These are phyloP conservation scores for Penaeus chinensis DNA, from an alignment of 1,140 invertebrate species.

Conservation along the genomic window DNA sequence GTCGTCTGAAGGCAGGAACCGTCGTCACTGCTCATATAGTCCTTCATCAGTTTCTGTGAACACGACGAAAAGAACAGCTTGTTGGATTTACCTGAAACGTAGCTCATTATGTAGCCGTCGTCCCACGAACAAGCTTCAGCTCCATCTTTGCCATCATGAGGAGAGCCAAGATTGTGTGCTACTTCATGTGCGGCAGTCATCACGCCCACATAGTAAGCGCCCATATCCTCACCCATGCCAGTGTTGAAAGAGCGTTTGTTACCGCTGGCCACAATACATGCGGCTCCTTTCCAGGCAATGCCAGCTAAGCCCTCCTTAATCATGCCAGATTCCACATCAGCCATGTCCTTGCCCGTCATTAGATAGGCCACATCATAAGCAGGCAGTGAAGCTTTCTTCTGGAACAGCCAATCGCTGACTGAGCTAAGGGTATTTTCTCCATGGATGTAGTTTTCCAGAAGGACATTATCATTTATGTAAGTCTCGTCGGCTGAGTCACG, in stretches of 20 bases:
- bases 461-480: slow-evolving; percentile 46
- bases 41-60: slow-evolving; percentile 45
- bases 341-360: slow-evolving; percentile 58
- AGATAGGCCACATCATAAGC: slow-evolving; percentile 59
- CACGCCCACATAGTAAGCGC: slow-evolving; percentile 62
- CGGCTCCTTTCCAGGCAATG: slow-evolving; percentile 19
- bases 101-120: no score
- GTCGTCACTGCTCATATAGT: slow-evolving; percentile 11
- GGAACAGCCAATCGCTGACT: slow-evolving; percentile 57
- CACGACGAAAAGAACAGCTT: slow-evolving; percentile 58
- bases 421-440: slow-evolving; percentile 50
- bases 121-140: slow-evolving; percentile 57
- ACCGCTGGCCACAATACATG: slow-evolving; percentile 43
- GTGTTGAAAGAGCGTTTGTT: slow-evolving; percentile 36
- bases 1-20: slow-evolving; percentile 38
- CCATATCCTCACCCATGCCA: slow-evolving; percentile 63
- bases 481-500: not conserved
- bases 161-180: slow-evolving; percentile 63
- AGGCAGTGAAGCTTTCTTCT: slow-evolving; percentile 37
- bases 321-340: slow-evolving; percentile 30
- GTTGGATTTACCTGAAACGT: no score
- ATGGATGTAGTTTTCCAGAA: slow-evolving; percentile 32
- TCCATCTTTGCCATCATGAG: slow-evolving; percentile 62
- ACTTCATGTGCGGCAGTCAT: slow-evolving; percentile 64
- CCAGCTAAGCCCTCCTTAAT: slow-evolving; percentile 43